Conservation (phyloP, 2,888 invertebrate species). For the Agriopis marginaria region DNA sequence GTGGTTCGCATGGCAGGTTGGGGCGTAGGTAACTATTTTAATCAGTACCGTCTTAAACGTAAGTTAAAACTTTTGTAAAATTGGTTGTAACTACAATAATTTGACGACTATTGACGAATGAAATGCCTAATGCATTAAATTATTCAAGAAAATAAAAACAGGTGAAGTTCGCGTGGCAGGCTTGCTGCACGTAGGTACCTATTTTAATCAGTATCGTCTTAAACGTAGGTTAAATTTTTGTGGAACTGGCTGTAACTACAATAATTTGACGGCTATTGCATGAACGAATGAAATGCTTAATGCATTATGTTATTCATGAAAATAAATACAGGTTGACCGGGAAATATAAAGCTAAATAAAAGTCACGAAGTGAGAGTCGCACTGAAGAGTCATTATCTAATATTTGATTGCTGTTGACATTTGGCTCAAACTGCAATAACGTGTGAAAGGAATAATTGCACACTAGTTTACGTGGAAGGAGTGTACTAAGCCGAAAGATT, state of each 20-base stretch:
- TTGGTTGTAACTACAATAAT: background rate
- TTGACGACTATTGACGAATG: background rate
- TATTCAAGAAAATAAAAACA: background rate
- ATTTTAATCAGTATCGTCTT: too few relatives aligned
- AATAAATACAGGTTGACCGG: background rate
- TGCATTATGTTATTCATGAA: background rate
- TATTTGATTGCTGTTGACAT: background rate
- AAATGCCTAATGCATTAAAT: background rate
- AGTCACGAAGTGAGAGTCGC: conserved; percentile 1
- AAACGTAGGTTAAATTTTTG: background rate
- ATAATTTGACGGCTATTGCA: background rate
- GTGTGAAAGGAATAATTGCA: background rate
- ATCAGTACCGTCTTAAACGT: too few relatives aligned
- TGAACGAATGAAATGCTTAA: background rate
- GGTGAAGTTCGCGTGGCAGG: background rate
- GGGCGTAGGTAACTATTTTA: too few relatives aligned
- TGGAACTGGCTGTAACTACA: background rate
- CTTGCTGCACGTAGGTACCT: too few relatives aligned
- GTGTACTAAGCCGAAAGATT: too few relatives aligned
- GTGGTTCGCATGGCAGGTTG: too few relatives aligned
- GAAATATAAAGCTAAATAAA: background rate
- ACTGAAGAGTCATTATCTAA: background rate
- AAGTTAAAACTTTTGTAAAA: background rate
- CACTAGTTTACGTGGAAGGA: too few relatives aligned
- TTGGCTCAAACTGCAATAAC: background rate